Conservation (phyloP, 2,888 invertebrate genomes). For the Cheilosia scutellata region DNA sequence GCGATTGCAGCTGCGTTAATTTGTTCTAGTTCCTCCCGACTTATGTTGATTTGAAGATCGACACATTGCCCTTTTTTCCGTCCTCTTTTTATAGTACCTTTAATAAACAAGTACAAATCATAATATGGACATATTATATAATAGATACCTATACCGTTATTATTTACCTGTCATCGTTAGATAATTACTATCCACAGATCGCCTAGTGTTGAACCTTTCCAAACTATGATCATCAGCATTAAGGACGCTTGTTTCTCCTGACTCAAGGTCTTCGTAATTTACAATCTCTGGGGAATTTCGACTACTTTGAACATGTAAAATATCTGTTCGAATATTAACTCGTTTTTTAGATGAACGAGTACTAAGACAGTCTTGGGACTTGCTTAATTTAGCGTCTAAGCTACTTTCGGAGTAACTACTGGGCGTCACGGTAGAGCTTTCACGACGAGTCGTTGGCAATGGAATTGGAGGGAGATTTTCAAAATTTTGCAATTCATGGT, state of each 20-base stretch:
- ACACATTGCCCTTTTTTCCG: conserved; percentile 90
- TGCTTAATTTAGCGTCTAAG: conserved; percentile 82
- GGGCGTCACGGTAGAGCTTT: conserved; percentile 83
- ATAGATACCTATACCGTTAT: too few species aligned
- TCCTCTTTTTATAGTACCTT: conserved; percentile 90
- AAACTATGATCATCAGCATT: conserved; percentile 84
- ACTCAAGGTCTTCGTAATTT: conserved; percentile 83
- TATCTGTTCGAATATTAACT: conserved; percentile 87
- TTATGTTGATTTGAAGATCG: conserved; percentile 89
- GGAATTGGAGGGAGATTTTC: conserved; percentile 82
- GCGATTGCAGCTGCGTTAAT: conserved; percentile 87
- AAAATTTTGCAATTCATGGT: conserved; percentile 83
- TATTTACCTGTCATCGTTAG: conserved; percentile 86
- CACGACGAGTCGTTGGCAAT: conserved; percentile 81
- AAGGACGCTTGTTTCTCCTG: conserved; percentile 83
- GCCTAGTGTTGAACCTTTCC: conserved; percentile 86
- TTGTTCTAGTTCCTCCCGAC: conserved; percentile 89
- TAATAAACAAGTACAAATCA: not conserved
- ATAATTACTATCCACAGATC: conserved; percentile 86
- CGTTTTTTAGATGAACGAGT: conserved; percentile 86
- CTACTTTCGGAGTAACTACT: conserved; percentile 84
- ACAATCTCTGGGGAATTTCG: conserved; percentile 81
- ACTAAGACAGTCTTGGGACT: conserved; percentile 84
- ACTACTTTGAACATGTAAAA: conserved; percentile 82
- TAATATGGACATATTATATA: conserved; percentile 9